phyloP scores from a whole-genome alignment of 2,888 invertebrate species.

The Kryphioiulus occultus region DNA sequence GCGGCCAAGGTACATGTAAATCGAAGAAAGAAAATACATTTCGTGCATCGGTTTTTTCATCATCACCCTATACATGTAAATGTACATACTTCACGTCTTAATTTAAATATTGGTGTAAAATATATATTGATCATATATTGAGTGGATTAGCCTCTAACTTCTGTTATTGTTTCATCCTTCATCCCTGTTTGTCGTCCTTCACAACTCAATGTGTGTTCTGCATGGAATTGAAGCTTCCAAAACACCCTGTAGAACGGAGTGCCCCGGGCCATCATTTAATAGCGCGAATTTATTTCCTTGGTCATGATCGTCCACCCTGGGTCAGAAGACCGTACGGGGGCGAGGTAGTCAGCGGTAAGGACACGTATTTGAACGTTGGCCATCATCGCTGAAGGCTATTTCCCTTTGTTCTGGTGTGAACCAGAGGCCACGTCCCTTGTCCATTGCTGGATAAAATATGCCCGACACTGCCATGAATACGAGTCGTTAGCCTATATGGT shows the following conservation, averaged over 20 bases:
- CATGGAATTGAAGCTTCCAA: no score
- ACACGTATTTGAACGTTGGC: slow-evolving; percentile 33
- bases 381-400: slow-evolving; percentile 27
- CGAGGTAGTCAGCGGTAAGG: slow-evolving; percentile 11
- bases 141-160: no score
- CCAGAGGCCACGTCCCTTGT: slow-evolving; percentile 36
- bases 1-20: no score
- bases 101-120: no score
- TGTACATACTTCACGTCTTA: no score
- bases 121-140: no score
- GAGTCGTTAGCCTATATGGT: slow-evolving; percentile 30
- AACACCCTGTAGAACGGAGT: neutral
- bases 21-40: no score
- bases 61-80: no score
- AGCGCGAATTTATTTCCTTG: slow-evolving; percentile 19
- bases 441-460: slow-evolving; percentile 33
- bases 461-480: neutral
- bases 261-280: slow-evolving; percentile 10
- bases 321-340: slow-evolving; percentile 21
- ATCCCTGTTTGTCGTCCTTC: no score
- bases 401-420: slow-evolving; percentile 32
- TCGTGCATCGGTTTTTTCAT: no score
- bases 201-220: no score
- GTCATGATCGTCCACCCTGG: slow-evolving; percentile 36
- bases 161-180: no score